Conservation (phyloP, 2,113 vertebrate species). For the Psittacus erithacus region DNA sequence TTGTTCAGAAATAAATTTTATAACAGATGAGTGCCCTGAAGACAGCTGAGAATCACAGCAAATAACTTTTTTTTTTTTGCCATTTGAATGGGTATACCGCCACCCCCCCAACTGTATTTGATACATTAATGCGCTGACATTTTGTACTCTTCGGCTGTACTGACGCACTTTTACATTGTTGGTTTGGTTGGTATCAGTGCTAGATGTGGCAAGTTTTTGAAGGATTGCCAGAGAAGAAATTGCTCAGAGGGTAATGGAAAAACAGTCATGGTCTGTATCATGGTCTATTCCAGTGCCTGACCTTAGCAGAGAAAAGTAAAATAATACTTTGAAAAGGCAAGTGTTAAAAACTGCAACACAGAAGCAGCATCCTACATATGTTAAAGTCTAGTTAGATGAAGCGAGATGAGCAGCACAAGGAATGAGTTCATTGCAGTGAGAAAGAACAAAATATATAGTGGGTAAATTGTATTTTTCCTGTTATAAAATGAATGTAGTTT, state of each 20-base stretch:
- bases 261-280: not conserved
- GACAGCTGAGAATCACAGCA: not conserved
- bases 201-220: not conserved
- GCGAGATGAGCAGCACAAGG: not conserved
- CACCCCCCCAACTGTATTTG: not conserved
- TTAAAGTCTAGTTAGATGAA: not conserved
- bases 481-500: not conserved
- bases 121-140: not conserved
- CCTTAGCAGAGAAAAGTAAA: not conserved
- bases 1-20: not conserved
- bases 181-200: not conserved
- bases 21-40: not conserved
- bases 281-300: not conserved
- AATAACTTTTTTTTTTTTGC: not conserved
- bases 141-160: not conserved
- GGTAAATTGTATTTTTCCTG: not conserved
- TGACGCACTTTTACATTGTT: not conserved
- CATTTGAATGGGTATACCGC: not conserved
- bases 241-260: not conserved
- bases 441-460: not conserved
- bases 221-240: conserved; percentile 3
- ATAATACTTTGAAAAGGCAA: not conserved
- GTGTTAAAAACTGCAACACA: not conserved
- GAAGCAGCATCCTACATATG: not conserved
- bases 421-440: not conserved